Percentiles rank a stretch among this genome's conserved stretches.
phyloP scores from a whole-genome alignment of 2,888 invertebrate species.

The Sabellastarte sp. region DNA sequence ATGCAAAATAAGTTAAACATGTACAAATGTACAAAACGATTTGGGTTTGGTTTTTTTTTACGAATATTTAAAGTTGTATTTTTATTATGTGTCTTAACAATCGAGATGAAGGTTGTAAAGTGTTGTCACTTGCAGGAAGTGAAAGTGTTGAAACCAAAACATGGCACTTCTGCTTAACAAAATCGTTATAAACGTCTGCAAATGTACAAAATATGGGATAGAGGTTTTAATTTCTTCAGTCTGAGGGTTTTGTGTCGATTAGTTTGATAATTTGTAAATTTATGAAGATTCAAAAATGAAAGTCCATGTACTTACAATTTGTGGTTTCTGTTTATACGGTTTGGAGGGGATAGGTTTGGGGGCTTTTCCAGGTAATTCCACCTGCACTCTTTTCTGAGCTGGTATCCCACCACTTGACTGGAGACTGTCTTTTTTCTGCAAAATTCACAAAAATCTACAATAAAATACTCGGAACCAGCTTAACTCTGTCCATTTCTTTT shows the following conservation, averaged over 20 bases:
- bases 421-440: conserved; percentile 37
- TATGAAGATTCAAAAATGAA: not conserved
- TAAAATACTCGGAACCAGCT: not conserved
- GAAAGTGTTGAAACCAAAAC: not conserved
- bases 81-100: too few species aligned
- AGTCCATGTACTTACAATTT: conserved; percentile 63
- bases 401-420: conserved; percentile 30
- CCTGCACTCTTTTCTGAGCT: conserved; percentile 68
- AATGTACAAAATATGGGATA: too few species aligned
- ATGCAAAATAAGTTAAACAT: too few species aligned
- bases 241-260: not conserved
- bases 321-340: conserved; percentile 83
- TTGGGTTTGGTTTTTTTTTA: too few species aligned
- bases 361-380: conserved; percentile 93
- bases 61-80: too few species aligned
- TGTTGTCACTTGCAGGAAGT: too few species aligned
- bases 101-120: too few species aligned
- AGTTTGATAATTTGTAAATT: not conserved
- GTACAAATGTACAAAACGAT: too few species aligned
- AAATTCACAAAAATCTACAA: not conserved
- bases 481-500: not conserved
- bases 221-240: too few species aligned
- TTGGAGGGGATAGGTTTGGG: conserved; percentile 81
- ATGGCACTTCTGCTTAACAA: too few species aligned
- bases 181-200: too few species aligned